Conservation (phyloP, 2,113 vertebrate species). For the Sinocyclocheilus maitianheensis region DNA sequence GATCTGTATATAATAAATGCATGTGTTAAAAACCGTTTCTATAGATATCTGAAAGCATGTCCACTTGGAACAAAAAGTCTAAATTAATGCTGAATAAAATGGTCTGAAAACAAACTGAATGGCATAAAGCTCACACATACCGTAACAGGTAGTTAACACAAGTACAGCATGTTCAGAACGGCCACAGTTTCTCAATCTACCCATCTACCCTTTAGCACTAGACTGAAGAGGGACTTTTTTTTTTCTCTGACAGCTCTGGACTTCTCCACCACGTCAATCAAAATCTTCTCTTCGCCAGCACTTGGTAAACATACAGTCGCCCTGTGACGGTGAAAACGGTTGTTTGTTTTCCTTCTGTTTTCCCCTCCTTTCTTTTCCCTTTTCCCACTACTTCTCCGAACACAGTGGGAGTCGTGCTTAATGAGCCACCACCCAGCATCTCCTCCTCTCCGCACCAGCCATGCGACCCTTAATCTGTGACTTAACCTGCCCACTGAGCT, state of each 20-base stretch:
- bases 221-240: neutral
- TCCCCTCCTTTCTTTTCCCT: slow-evolving; percentile 4
- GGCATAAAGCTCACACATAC: neutral
- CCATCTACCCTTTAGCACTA: neutral
- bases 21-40: neutral
- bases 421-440: slow-evolving; percentile 59
- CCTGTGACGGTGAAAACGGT: slow-evolving; percentile 15
- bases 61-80: too few species aligned
- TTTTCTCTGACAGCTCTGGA: neutral
- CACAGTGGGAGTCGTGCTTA: slow-evolving; percentile 58
- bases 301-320: slow-evolving; percentile 34
- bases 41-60: neutral
- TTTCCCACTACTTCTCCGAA: slow-evolving; percentile 28
- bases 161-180: neutral
- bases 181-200: neutral
- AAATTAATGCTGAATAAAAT: neutral
- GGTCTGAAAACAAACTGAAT: neutral
- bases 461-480: slow-evolving; percentile 65
- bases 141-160: neutral
- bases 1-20: neutral
- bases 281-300: slow-evolving; percentile 15
- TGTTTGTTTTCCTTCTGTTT: slow-evolving; percentile 53
- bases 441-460: slow-evolving; percentile 52
- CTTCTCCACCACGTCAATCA: slow-evolving; percentile 29
- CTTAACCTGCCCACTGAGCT: slow-evolving; percentile 62